Conservation (phyloP, 2,797 vertebrate species). For the Emydoidea blandingii region DNA sequence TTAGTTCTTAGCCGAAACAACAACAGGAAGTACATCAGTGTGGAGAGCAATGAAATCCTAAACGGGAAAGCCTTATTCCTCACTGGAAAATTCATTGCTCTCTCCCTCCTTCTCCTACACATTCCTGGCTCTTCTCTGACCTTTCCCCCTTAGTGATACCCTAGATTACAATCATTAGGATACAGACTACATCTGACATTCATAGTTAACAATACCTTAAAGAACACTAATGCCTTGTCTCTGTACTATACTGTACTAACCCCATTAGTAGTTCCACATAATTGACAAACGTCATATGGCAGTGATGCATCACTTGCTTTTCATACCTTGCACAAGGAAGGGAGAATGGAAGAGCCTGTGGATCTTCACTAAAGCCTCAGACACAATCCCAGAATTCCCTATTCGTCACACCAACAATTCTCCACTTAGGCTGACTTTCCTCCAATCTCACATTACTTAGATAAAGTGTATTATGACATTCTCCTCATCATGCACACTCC, state of each 20-base stretch:
- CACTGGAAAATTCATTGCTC: not conserved
- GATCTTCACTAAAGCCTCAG: not conserved
- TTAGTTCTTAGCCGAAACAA: too few relatives aligned
- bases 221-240: not conserved
- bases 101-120: not conserved
- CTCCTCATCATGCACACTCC: not conserved
- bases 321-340: not conserved
- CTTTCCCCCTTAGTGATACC: not conserved
- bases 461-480: not conserved
- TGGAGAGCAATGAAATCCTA: too few relatives aligned
- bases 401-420: not conserved
- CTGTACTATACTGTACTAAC: not conserved
- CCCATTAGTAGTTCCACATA: not conserved
- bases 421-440: not conserved
- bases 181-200: not conserved
- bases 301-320: not conserved
- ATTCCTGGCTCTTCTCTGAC: not conserved
- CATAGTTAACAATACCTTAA: not conserved
- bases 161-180: not conserved
- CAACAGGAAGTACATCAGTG: not conserved
- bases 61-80: not conserved
- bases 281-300: not conserved
- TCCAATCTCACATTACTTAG: not conserved
- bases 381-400: not conserved
- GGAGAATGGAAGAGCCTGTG: not conserved